These are phyloP conservation scores for Acromyrmex heyeri DNA, from an alignment of 1,140 invertebrate species.

Conservation along the genomic window DNA sequence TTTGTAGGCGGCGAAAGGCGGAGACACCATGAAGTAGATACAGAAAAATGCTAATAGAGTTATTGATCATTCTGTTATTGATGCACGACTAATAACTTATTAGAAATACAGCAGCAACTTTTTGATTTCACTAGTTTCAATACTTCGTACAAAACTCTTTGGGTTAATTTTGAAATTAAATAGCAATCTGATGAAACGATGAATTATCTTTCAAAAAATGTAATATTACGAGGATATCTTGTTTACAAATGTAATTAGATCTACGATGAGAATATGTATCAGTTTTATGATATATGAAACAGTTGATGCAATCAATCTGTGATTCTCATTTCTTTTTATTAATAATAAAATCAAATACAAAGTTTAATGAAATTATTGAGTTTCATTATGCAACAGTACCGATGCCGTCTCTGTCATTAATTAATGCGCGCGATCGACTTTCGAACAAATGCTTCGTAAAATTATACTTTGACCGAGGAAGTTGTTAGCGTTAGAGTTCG, in stretches of 20 bases:
- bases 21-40: neutral
- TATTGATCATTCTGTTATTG: constrained; percentile 22
- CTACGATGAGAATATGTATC: neutral
- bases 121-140: constrained; percentile 21
- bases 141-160: neutral
- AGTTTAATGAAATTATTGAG: neutral
- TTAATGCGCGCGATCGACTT: constrained; percentile 56
- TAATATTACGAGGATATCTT: constrained; percentile 4
- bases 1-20: neutral
- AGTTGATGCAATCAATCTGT: neutral
- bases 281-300: neutral
- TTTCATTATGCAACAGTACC: constrained; percentile 1
- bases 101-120: neutral
- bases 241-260: neutral
- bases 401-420: constrained; percentile 54
- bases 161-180: constrained; percentile 18
- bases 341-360: neutral
- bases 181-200: neutral
- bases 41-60: constrained; percentile 30
- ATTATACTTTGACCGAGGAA: constrained; percentile 39
- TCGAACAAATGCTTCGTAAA: constrained; percentile 44
- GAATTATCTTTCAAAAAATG: constrained; percentile 13
- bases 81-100: constrained; percentile 10
- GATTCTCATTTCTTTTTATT: neutral
- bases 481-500: constrained; percentile 36